phyloP scores from a whole-genome alignment of 1,140 invertebrate species.

The Ceratina japonica region DNA sequence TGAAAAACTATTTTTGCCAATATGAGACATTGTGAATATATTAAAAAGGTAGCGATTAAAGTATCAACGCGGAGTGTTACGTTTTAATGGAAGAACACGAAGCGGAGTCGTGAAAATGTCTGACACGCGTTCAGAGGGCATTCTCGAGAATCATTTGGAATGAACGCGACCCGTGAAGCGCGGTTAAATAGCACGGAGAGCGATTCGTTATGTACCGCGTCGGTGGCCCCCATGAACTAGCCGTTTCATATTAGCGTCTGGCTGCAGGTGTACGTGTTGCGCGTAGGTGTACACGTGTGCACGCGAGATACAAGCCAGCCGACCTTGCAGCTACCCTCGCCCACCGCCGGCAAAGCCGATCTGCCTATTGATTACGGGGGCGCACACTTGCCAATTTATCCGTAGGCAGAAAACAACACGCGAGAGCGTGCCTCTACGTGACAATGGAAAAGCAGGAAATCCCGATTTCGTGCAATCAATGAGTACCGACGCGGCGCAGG shows the following conservation, averaged over 20 bases:
- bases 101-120: too few relatives aligned
- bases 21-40: too few relatives aligned
- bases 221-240: neutral
- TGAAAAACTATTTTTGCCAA: too few relatives aligned
- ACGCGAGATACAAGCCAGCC: conserved; percentile 43
- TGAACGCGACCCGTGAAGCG: neutral
- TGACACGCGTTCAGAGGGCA: too few relatives aligned
- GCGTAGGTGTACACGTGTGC: conserved; percentile 8
- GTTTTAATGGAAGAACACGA: too few relatives aligned
- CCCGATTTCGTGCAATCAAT: conserved; percentile 69
- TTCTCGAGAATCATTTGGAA: too few relatives aligned
- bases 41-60: too few relatives aligned
- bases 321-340: conserved; percentile 58
- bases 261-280: conserved; percentile 17
- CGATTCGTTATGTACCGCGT: neutral
- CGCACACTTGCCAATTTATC: conserved; percentile 71
- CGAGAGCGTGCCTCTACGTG: conserved; percentile 54
- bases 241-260: neutral
- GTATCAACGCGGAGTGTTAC: too few relatives aligned
- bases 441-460: conserved; percentile 68
- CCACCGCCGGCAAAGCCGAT: conserved; percentile 55
- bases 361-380: conserved; percentile 69
- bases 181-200: conserved; percentile 12
- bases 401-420: conserved; percentile 63
- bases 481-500: conserved; percentile 56